Base-by-base conservation (phyloP, 1,140 invertebrate species). In the Triops cancriformis region DNA sequence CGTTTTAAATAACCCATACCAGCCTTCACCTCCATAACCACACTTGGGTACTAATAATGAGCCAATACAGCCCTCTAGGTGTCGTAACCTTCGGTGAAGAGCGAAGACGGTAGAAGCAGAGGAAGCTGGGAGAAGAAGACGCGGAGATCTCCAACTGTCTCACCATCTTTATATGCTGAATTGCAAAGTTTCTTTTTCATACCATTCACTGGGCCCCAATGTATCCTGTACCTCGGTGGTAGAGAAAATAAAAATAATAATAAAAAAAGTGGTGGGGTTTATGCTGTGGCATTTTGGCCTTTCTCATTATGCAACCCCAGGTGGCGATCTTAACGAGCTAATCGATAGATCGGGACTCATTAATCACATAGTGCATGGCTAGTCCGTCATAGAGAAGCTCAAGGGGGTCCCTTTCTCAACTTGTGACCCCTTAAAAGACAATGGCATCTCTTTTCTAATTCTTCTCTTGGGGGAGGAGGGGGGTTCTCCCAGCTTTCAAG, bases 241-340 rank as follows among this genome's bases (percentile, higher is more conserved):
- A 37, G 31, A 37, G 7, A 37, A 37, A 37, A 37, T 37, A 37
- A 37, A 37, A 37, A 37, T 37, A 37, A 37, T 37, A 37, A 37
- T 37, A 37, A 37, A 37, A 37, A 37, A 37, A 37, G 31, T 37
- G 31, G 7, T 37, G 31, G 31, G 31, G 51, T 64, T 64, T 64
- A 6, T 64, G 14, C 7, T 23, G 14, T 64, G 51, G 51, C 51
- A 64, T 64, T 64, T 64, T 64, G 51, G 51, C 51, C 51, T 64
- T 23, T 64, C 74, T 76, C 74, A 76, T 76, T 76, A 76, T 76
- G 74, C 74, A 76, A 76, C 74, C 74, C 37, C 74, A 42, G 74
- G 74, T 76, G 74, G 74, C 74, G 45, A 76, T 43, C 45, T 76
- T 41, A 76, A 76, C 74, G 74, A 76, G 74, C 74, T 76, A 76